These are phyloP conservation scores for Mimumesa dahlbomi DNA, from an alignment of 2,888 invertebrate species.

Conservation along the genomic window DNA sequence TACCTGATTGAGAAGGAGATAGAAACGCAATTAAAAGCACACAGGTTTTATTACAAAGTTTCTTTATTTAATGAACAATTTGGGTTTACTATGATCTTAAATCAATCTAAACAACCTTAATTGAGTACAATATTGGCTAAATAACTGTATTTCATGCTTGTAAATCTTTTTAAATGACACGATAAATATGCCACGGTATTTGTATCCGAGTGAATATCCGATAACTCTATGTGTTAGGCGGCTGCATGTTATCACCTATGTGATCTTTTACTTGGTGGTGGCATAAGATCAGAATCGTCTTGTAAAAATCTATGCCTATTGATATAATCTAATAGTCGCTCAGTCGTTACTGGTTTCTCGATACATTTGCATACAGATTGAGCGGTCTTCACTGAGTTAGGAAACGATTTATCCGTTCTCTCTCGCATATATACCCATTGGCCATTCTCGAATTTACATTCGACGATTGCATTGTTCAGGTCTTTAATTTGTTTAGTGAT, in stretches of 20 bases:
- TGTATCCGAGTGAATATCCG: slow-evolving; percentile 23
- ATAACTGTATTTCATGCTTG: slow-evolving; percentile 24
- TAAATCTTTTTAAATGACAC: slow-evolving; percentile 19
- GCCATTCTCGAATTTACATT: slow-evolving; percentile 91
- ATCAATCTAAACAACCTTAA: slow-evolving; percentile 36
- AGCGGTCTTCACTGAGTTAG: slow-evolving; percentile 94
- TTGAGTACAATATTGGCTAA: slow-evolving; percentile 28
- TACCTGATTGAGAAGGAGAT: no score
- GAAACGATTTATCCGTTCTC: slow-evolving; percentile 97
- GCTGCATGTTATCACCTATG: slow-evolving; percentile 9
- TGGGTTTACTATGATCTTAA: slow-evolving; percentile 47
- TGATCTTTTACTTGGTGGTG: slow-evolving; percentile 82
- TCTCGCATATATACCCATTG: slow-evolving; percentile 97
- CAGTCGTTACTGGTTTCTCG: slow-evolving; percentile 91
- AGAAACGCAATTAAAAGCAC: slow-evolving; percentile 4
- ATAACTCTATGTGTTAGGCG: slow-evolving; percentile 16
- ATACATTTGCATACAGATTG: slow-evolving; percentile 93
- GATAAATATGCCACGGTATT: slow-evolving; percentile 25
- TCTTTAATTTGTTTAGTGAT: slow-evolving; percentile 89
- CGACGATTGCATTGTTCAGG: slow-evolving; percentile 96
- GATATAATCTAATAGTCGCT: slow-evolving; percentile 88
- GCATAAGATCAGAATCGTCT: slow-evolving; percentile 87
- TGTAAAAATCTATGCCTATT: slow-evolving; percentile 83
- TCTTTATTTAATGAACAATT: slow-evolving; percentile 58
- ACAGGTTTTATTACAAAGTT: slow-evolving; percentile 47